These are phyloP conservation scores for Cacoxenus indagator DNA, from an alignment of 2,888 invertebrate genomes.

Conservation along the genomic window DNA sequence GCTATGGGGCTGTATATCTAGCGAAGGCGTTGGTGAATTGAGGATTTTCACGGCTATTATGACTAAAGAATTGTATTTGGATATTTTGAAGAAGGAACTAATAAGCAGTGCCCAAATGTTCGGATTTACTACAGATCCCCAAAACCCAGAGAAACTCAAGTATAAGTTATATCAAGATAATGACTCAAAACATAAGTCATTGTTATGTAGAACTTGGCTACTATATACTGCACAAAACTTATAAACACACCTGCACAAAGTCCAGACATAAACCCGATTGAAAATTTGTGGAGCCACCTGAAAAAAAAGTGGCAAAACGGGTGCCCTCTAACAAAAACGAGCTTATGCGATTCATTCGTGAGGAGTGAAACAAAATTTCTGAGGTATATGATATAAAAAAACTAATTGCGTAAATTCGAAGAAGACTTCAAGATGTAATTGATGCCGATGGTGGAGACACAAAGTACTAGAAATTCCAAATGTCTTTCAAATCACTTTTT, in stretches of 20 bases:
- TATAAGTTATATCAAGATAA: conserved; percentile 32
- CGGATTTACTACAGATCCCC: conserved; percentile 16
- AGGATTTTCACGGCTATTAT: conserved; percentile 23
- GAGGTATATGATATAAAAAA: conserved; percentile 23
- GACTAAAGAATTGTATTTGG: neutral
- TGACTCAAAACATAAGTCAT: conserved; percentile 1
- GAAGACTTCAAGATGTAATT: conserved; percentile 20
- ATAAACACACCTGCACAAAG: conserved; percentile 21
- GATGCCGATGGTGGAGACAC: conserved; percentile 22
- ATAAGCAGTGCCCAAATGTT: conserved; percentile 30
- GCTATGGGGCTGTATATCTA: conserved; percentile 29
- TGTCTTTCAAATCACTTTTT: neutral
- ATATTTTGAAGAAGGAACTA: conserved; percentile 24
- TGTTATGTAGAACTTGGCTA: conserved; percentile 13
- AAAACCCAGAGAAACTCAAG: conserved; percentile 20
- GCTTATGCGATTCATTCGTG: conserved; percentile 10
- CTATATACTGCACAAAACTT: conserved; percentile 19
- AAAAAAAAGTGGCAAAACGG: conserved; percentile 22
- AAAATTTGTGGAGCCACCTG: conserved; percentile 1
- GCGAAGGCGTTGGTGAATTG: conserved; percentile 26
- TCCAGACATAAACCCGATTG: conserved; percentile 19
- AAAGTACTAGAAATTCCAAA: conserved; percentile 3
- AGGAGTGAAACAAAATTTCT: conserved; percentile 26
- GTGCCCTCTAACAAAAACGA: neutral
- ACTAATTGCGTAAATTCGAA: conserved; percentile 17